phyloP scores from a whole-genome alignment of 1,140 invertebrate genomes.

The Eriosoma lanigerum region DNA sequence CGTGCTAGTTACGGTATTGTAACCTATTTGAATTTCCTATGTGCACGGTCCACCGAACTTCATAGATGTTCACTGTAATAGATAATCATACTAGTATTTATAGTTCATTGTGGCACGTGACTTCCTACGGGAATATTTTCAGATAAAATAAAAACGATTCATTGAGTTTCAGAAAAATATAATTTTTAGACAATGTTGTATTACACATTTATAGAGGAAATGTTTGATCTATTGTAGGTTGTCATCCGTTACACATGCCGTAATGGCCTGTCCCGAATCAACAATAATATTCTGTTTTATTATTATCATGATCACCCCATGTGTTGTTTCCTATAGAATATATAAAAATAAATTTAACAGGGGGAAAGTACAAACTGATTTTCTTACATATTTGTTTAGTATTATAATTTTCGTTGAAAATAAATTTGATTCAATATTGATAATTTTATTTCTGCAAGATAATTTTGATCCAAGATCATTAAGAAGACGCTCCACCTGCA shows the following conservation, averaged over 20 bases:
- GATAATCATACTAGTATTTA: not conserved
- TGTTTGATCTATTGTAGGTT: slow-evolving; percentile 47
- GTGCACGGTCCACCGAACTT: slow-evolving; percentile 40
- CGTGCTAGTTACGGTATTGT: slow-evolving; percentile 44
- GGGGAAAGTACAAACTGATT: slow-evolving; percentile 26
- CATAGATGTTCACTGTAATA: slow-evolving; percentile 22
- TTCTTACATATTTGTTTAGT: not conserved
- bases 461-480: not conserved
- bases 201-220: slow-evolving; percentile 27
- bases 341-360: not conserved
- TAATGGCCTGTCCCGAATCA: not conserved
- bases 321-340: not conserved
- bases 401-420: not conserved
- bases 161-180: slow-evolving; percentile 40
- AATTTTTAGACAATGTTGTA: slow-evolving; percentile 28
- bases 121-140: slow-evolving; percentile 41
- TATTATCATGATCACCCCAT: slow-evolving; percentile 29
- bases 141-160: slow-evolving; percentile 40
- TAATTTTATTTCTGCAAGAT: not conserved
- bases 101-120: slow-evolving; percentile 30
- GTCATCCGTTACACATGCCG: slow-evolving; percentile 16
- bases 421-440: slow-evolving; percentile 18
- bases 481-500: too few species aligned
- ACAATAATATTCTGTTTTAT: slow-evolving; percentile 10
- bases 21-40: slow-evolving; percentile 42